Base-by-base conservation (phyloP, 1,140 invertebrate species). In the Radopholus similis region DNA sequence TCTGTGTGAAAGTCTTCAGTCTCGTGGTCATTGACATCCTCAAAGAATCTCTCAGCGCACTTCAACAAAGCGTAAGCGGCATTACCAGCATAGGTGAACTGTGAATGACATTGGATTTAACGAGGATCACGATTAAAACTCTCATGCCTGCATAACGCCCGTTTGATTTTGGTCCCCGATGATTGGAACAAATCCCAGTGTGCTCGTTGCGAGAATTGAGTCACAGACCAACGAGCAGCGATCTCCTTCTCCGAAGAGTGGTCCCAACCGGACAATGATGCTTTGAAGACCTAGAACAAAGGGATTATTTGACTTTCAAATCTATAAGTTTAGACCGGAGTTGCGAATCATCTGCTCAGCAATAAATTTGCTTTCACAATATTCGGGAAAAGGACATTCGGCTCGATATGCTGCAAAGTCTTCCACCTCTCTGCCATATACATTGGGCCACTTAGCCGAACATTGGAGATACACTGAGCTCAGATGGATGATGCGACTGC, bases 71-170 rank as follows among this genome's bases (percentile, higher is more conserved):
- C 65, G 59, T 55, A 30, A 4, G 73, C 74, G 21, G 54, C 75
- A 59, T 75, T 75, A 13, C 75, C 73, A 37, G 71, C 73, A 35
- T 75, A 75, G 4, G 75, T 75, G n/a, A 75, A 64, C 75, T 75
- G 18, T 18, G 9, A 47, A 62, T 21, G 30, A 23, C 9, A n/a
- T 35, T 18, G 26, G 21, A 58, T 11, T 63, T 53, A 63, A 65
- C 5, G n/a, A 40, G 23, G 49, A 63, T n/a, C 3, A 63, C 28
- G 8, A 1, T 30, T 55, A 5, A 62, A 71, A 23, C 11, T 11
- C 21, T 4, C 26, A 32, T 34, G 73, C 73, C 75, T 75, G 73
- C 18, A 78, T 26, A 15, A 56, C 64, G 4, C 75, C 75, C 18
- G 18, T 54, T n/a, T 54, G 28, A 28, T 51, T 44, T 21, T 66